Evolutionary conservation across 2,888 invertebrate species (phyloP).

Genomic region (Dascillus cervinus): DNA sequence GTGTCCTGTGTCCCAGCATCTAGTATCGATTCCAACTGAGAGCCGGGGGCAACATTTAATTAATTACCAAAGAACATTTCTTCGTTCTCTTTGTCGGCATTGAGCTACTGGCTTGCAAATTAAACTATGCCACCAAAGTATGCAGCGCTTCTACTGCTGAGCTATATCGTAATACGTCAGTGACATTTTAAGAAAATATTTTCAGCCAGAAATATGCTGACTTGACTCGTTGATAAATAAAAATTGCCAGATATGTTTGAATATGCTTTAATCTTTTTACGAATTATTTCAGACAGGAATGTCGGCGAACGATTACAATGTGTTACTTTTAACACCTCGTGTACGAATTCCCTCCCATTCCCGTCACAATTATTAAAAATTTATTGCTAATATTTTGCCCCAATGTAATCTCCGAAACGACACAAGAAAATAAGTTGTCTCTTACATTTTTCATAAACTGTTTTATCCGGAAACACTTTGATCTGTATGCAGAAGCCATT

Average conservation of each 20-base stretch:
- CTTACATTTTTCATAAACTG: constrained; percentile 38
- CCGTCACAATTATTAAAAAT: constrained; percentile 8
- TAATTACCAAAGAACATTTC: constrained; percentile 32
- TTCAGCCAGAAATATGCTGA: constrained; percentile 27
- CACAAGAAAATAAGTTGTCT: too few species aligned
- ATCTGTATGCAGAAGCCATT: constrained; percentile 34
- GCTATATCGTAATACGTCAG: constrained; percentile 40
- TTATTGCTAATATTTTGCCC: constrained; percentile 5
- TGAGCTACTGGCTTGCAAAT: constrained; percentile 36
- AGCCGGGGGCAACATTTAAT: constrained; percentile 27
- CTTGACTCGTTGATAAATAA: constrained; percentile 27
- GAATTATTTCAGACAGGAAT: constrained; percentile 25
- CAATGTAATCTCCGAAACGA: too few species aligned
- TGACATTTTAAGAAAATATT: constrained; percentile 38
- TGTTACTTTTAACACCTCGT: constrained; percentile 28
- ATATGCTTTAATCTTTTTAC: constrained; percentile 26
- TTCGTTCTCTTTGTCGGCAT: constrained; percentile 38
- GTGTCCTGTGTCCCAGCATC: constrained; percentile 9
- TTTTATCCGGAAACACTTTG: constrained; percentile 36
- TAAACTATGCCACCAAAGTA: constrained; percentile 42
- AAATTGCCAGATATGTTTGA: constrained; percentile 31
- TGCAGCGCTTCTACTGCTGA: constrained; percentile 33
- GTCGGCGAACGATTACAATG: constrained; percentile 28
- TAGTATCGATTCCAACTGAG: constrained; percentile 11
- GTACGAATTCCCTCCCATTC: constrained; percentile 11